These are phyloP conservation scores for Enteromius radiatus DNA, from an alignment of 2,797 vertebrate species.

Conservation along the genomic window DNA sequence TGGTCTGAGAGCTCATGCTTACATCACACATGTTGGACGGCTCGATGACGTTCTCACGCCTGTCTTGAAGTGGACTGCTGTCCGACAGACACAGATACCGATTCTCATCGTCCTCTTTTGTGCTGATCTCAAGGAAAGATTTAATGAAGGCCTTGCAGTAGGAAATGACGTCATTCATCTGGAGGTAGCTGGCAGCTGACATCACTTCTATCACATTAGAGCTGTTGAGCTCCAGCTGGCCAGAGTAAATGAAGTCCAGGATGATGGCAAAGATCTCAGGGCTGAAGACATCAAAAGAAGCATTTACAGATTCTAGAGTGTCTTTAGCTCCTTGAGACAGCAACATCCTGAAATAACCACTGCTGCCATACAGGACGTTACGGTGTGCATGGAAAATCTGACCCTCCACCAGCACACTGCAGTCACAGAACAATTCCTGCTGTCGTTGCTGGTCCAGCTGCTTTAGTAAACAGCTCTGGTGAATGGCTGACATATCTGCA, in stretches of 20 bases:
- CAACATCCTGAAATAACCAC: slow-evolving; percentile 98
- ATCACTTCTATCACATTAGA: slow-evolving; percentile 97
- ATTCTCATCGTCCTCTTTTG: slow-evolving; percentile 78
- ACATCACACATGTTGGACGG: slow-evolving; percentile 77
- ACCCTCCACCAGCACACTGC: slow-evolving; percentile 91
- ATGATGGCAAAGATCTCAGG: slow-evolving; percentile 93
- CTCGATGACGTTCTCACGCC: slow-evolving; percentile 70
- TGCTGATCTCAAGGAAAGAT: slow-evolving; percentile 93
- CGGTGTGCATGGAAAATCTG: slow-evolving; percentile 94
- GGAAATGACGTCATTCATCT: slow-evolving; percentile 96
- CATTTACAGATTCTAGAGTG: slow-evolving; percentile 80
- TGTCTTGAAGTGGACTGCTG: slow-evolving; percentile 70
- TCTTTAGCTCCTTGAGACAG: slow-evolving; percentile 84
- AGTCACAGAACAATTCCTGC: slow-evolving; percentile 96
- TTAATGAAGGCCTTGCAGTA: slow-evolving; percentile 98
- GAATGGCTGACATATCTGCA: slow-evolving; percentile 90
- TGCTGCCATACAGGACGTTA: slow-evolving; percentile 93
- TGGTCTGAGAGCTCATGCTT: slow-evolving; percentile 69
- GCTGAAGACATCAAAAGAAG: slow-evolving; percentile 93
- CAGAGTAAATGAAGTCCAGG: slow-evolving; percentile 95
- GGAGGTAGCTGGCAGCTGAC: slow-evolving; percentile 96
- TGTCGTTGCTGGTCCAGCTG: slow-evolving; percentile 93
- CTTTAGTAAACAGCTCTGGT: slow-evolving; percentile 90
- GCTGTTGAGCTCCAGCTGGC: slow-evolving; percentile 91
- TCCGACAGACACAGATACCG: slow-evolving; percentile 75